Evolutionary conservation across 2,888 invertebrate genomes (phyloP).

Genomic region (Belgica antarctica): DNA sequence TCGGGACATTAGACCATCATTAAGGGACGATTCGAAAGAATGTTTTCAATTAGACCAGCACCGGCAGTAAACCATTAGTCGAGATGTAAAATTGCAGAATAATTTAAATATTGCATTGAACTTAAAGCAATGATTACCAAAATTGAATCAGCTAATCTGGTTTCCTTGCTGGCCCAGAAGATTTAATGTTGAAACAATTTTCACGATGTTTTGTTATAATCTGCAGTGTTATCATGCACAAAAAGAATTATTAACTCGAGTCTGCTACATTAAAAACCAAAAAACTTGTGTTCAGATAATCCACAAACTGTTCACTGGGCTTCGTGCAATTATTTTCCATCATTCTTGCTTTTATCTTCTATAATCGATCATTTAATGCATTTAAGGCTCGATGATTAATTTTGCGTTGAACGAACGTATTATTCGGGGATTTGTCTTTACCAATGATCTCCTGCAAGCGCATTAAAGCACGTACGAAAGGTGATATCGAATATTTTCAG

Average conservation of each 20-base stretch:
- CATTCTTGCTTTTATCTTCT: conserved; percentile 10
- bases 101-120: too few species aligned
- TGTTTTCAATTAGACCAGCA: neutral
- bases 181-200: too few species aligned
- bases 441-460: conserved; percentile 3
- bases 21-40: neutral
- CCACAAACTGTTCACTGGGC: neutral
- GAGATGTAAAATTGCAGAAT: too few species aligned
- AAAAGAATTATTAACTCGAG: too few species aligned
- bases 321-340: neutral
- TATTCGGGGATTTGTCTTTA: conserved; percentile 27
- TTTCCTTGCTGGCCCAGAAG: too few species aligned
- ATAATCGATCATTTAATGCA: conserved; percentile 41
- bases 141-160: conserved; percentile 23
- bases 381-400: conserved; percentile 29
- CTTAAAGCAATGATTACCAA: neutral
- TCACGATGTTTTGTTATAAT: too few species aligned
- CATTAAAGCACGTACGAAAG: neutral
- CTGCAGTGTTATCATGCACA: too few species aligned
- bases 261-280: too few species aligned
- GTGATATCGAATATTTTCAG: conserved; percentile 4
- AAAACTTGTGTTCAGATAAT: conserved; percentile 4
- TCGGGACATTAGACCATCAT: too few species aligned
- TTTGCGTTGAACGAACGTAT: too few species aligned
- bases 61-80: neutral